Evolutionary conservation across 2,797 vertebrate genomes (phyloP).

Genomic region (Limnodromus scolopaceus): DNA sequence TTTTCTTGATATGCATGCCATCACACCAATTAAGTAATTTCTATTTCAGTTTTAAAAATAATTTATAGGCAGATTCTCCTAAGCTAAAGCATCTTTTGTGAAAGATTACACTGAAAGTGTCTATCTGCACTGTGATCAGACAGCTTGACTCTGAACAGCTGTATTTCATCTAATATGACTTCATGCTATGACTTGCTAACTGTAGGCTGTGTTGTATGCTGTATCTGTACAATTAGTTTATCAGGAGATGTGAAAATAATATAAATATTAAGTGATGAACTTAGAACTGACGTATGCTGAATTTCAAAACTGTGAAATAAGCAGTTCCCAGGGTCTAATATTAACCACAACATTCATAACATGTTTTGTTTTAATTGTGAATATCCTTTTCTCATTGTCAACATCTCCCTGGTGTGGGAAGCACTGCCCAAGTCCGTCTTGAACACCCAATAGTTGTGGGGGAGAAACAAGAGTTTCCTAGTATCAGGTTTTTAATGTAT

Average conservation of each 20-base stretch:
- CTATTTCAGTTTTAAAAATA: not conserved
- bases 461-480: fast-evolving
- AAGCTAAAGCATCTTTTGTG: not conserved
- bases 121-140: not conserved
- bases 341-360: not conserved
- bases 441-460: not conserved
- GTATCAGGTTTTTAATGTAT: not conserved
- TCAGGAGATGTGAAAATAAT: not conserved
- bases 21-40: not conserved
- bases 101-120: not conserved
- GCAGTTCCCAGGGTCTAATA: not conserved
- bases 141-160: not conserved
- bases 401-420: not conserved
- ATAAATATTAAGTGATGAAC: not conserved
- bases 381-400: not conserved
- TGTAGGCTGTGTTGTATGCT: not conserved
- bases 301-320: conserved; percentile 15
- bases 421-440: not conserved
- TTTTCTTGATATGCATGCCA: not conserved
- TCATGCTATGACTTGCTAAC: not conserved
- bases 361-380: not conserved
- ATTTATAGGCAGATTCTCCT: not conserved
- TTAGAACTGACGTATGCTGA: not conserved
- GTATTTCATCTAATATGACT: not conserved
- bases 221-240: not conserved